Conservation (phyloP, 53 echinoderm and acorn worm species). For the Paelopatides confundens region DNA sequence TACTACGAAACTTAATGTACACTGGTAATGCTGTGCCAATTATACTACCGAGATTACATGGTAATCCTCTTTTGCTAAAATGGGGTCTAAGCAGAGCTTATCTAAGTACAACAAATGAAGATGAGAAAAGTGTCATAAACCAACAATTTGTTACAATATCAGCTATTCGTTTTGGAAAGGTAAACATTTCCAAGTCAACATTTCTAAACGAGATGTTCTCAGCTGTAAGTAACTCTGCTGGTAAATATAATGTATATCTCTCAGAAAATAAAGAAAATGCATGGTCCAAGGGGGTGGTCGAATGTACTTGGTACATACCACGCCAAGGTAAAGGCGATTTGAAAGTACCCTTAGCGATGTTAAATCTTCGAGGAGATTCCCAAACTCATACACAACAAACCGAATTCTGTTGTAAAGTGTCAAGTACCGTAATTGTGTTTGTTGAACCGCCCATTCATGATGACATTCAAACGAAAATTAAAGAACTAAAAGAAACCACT, state of each 20-base stretch:
- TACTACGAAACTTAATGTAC: background rate
- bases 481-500: background rate
- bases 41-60: background rate
- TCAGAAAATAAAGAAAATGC: background rate
- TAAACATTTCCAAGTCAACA: background rate
- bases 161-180: slow-evolving; percentile 10
- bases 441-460: background rate
- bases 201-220: background rate
- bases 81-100: slow-evolving; percentile 5
- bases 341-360: background rate
- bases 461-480: background rate
- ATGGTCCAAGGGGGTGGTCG: background rate
- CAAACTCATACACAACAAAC: background rate
- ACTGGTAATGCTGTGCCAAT: slow-evolving; percentile 24
- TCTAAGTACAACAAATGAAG: background rate
- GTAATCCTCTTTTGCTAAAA: background rate
- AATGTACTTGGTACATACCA: background rate
- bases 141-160: background rate
- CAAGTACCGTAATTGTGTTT: background rate
- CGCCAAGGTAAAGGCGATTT: background rate
- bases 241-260: background rate
- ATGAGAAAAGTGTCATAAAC: background rate
- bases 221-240: background rate
- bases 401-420: background rate
- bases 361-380: background rate